These are phyloP conservation scores for Macrobrachium rosenbergii DNA, from an alignment of 1,140 invertebrate species.

Conservation along the genomic window DNA sequence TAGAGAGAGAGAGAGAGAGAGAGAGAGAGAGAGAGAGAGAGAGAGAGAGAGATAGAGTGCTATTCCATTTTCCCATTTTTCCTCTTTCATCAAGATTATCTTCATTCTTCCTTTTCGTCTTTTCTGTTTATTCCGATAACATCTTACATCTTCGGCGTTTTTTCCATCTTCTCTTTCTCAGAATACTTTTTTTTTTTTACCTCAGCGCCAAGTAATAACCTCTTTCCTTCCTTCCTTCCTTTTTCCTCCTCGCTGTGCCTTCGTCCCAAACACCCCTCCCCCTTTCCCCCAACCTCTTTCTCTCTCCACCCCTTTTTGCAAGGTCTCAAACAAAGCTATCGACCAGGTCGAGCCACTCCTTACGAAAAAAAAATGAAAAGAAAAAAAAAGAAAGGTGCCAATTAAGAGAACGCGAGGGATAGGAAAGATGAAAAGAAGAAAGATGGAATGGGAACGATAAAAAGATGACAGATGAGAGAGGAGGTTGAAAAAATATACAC, in stretches of 20 bases:
- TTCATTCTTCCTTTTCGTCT: background rate
- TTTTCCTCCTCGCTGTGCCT: background rate
- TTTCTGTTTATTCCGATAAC: background rate
- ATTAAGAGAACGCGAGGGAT: background rate
- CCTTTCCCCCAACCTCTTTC: background rate
- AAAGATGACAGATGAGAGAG: too few relatives aligned
- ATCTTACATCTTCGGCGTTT: too few relatives aligned
- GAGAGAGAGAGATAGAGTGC: too few relatives aligned
- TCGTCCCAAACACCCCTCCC: background rate
- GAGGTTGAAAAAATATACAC: too few relatives aligned
- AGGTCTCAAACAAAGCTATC: background rate
- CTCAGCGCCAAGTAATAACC: background rate
- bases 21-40: too few relatives aligned
- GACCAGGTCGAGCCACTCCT: background rate
- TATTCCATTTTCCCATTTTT: too few relatives aligned
- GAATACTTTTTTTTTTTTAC: background rate
- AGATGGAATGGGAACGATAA: background rate
- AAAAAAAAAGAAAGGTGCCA: background rate
- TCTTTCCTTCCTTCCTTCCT: background rate
- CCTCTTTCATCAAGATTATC: too few relatives aligned
- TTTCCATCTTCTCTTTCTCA: background rate
- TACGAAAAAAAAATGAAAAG: background rate
- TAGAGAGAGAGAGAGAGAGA: too few relatives aligned
- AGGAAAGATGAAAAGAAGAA: background rate
- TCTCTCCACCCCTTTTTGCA: too few relatives aligned